A percentile compares a stretch with the other conserved stretches of the same genome.
phyloP scores from a whole-genome alignment of 2,888 invertebrate species.

The Eristalis intricaria region DNA sequence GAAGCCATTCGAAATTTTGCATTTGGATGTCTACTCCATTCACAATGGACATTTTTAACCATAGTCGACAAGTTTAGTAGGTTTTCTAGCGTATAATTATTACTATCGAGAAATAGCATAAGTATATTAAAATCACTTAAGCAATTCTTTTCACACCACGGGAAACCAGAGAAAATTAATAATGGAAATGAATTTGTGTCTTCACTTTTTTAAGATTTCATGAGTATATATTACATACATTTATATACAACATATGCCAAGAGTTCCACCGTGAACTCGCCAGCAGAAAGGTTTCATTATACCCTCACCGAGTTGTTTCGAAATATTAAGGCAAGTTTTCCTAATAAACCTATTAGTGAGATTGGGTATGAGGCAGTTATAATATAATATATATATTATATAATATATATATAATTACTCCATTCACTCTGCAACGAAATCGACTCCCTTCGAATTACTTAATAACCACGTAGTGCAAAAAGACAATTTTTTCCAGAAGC shows the following conservation, averaged over 20 bases:
- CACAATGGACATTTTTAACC: constrained; percentile 34
- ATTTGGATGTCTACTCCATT: constrained; percentile 13
- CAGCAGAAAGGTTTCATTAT: constrained; percentile 7
- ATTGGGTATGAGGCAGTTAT: neutral
- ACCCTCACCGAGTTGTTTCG: neutral
- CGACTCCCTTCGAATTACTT: neutral
- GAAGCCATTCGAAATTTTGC: constrained; percentile 9
- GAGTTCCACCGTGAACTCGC: constrained; percentile 8
- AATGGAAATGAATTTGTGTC: constrained; percentile 64
- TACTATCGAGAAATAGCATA: constrained; percentile 50
- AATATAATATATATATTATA: no score
- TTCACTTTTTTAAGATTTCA: constrained; percentile 49
- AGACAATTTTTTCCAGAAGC: neutral
- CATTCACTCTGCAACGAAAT: constrained; percentile 1
- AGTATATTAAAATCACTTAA: constrained; percentile 48
- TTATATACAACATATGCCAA: constrained; percentile 19
- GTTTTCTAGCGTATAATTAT: constrained; percentile 54
- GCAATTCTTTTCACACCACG: constrained; percentile 46
- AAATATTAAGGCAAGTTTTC: neutral
- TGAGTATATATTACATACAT: constrained; percentile 4
- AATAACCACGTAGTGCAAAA: neutral
- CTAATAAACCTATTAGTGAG: neutral
- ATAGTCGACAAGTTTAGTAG: constrained; percentile 71
- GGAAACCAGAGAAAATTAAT: constrained; percentile 55
- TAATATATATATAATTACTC: constrained; percentile 16